Percentiles rank a stretch among this genome's conserved stretches.
phyloP scores from a whole-genome alignment of 2,888 invertebrate genomes.

The Tipula helvola region DNA sequence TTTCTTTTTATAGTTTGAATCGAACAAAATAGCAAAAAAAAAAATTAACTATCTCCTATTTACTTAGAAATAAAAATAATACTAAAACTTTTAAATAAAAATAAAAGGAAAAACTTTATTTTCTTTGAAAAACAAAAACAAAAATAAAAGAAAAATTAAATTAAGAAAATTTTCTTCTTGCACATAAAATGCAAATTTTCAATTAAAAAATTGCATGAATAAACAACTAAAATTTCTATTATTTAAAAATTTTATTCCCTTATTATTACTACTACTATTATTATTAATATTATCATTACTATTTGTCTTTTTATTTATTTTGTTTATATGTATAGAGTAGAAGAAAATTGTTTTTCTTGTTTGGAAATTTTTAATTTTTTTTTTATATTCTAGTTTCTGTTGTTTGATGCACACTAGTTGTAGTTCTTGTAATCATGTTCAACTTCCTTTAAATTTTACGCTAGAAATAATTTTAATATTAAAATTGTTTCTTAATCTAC shows the following conservation, averaged over 20 bases:
- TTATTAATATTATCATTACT: not conserved
- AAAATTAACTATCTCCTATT: not conserved
- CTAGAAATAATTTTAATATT: not conserved
- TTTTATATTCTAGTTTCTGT: not conserved
- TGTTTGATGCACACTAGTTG: not conserved
- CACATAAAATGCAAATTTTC: slow-evolving; percentile 4
- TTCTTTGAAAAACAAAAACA: not conserved
- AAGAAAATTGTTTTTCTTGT: not conserved
- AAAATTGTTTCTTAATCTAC: not conserved
- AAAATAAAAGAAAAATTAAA: not conserved
- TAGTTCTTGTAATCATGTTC: slow-evolving; percentile 4
- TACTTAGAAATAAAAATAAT: not conserved
- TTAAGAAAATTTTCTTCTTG: not conserved
- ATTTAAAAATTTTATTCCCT: not conserved
- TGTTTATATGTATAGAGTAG: not conserved
- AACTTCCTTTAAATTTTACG: not conserved
- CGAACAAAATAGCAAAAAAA: not conserved
- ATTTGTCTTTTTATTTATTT: not conserved
- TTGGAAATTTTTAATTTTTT: not conserved
- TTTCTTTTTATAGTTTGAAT: not conserved
- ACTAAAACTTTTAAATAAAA: not conserved
- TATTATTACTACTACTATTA: not conserved
- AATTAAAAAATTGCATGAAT: slow-evolving; percentile 1
- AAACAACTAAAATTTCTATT: slow-evolving; percentile 4
- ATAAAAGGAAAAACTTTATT: not conserved